Conservation (phyloP, 2,888 invertebrate species). For the Drosophila melanocephala region DNA sequence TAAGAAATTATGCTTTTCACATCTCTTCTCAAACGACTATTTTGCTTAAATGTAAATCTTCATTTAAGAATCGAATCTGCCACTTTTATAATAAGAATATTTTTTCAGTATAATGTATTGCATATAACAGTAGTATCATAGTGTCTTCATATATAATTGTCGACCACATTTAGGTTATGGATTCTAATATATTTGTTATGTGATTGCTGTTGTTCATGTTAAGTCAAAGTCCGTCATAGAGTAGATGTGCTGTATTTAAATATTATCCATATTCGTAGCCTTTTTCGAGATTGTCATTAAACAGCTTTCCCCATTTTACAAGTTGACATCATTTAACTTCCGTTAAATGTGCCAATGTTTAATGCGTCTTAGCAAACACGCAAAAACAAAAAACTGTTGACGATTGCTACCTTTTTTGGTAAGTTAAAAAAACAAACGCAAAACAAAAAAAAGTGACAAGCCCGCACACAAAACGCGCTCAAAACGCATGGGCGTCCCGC, state of each 20-base stretch:
- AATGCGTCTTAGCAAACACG: slow-evolving; percentile 66
- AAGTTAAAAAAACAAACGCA: slow-evolving; percentile 48
- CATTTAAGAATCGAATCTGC: background rate
- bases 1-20: background rate
- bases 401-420: slow-evolving; percentile 67
- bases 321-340: slow-evolving; percentile 71
- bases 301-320: slow-evolving; percentile 57
- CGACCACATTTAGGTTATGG: background rate
- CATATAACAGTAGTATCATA: background rate
- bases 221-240: background rate
- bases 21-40: background rate
- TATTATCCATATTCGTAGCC: slow-evolving; percentile 3
- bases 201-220: background rate
- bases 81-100: background rate
- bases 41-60: background rate
- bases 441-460: slow-evolving; percentile 14
- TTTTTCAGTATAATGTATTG: background rate
- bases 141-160: background rate
- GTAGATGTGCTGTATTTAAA: slow-evolving; percentile 4
- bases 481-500: slow-evolving; percentile 61
- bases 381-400: slow-evolving; percentile 36
- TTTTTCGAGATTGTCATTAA: slow-evolving; percentile 48
- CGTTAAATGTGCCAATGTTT: slow-evolving; percentile 77
- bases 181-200: background rate
- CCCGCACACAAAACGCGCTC: slow-evolving; percentile 39